Evolutionary conservation across 2,888 invertebrate species (phyloP).

Genomic region (Chirona hameri): DNA sequence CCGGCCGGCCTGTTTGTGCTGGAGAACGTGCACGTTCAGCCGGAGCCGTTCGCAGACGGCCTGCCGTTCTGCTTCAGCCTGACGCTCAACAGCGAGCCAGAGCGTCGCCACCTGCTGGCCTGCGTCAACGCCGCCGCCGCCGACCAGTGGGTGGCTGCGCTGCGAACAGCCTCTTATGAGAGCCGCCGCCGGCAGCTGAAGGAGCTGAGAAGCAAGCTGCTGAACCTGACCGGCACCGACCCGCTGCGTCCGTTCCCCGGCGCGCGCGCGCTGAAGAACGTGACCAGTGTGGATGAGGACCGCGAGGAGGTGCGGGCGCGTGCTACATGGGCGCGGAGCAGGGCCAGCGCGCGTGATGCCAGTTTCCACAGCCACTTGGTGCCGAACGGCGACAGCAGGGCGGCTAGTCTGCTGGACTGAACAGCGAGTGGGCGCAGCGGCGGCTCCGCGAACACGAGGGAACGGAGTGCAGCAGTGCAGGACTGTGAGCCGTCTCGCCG

Average conservation of each 20-base stretch:
- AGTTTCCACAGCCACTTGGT: neutral
- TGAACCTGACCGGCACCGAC: neutral
- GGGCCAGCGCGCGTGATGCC: neutral
- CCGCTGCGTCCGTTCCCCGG: constrained; percentile 5
- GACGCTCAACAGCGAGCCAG: constrained; percentile 62
- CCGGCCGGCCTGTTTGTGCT: constrained; percentile 67
- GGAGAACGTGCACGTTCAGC: constrained; percentile 66
- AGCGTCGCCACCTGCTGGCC: constrained; percentile 65
- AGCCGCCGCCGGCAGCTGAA: neutral
- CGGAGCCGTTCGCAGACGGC: constrained; percentile 59
- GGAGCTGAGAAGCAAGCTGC: constrained; percentile 3
- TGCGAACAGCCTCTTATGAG: constrained; percentile 43
- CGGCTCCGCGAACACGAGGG: neutral
- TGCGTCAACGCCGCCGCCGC: constrained; percentile 67
- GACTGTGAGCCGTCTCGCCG: no score
- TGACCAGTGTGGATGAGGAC: neutral
- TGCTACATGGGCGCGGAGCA: neutral
- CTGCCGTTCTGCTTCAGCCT: constrained; percentile 72
- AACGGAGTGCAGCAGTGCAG: neutral
- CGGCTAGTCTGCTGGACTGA: neutral
- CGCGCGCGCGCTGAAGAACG: constrained; percentile 28
- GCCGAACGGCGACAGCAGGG: neutral
- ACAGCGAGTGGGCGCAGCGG: neutral
- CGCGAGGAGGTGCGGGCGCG: neutral
- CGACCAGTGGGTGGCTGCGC: constrained; percentile 64